These are phyloP conservation scores for Carassius gibelio DNA, from an alignment of 2,113 vertebrate genomes.

Conservation along the genomic window DNA sequence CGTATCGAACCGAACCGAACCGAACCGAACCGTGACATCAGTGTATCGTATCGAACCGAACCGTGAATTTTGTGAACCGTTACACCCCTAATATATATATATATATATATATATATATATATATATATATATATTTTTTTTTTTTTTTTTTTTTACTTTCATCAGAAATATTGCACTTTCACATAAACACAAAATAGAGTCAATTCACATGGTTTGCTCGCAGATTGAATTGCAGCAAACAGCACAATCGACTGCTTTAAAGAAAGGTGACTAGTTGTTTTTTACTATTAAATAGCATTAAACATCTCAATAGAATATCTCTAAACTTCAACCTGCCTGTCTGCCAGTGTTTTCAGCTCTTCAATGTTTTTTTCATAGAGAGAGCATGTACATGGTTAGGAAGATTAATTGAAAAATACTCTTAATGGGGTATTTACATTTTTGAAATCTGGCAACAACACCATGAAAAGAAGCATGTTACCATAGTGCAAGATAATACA, in stretches of 20 bases:
- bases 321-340: background rate
- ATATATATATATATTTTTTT: background rate
- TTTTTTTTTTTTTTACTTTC: background rate
- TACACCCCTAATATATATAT: too few species aligned
- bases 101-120: background rate
- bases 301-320: background rate
- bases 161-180: background rate
- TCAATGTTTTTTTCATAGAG: background rate
- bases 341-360: background rate
- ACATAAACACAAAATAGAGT: background rate
- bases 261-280: background rate
- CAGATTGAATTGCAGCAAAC: background rate
- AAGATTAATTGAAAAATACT: background rate
- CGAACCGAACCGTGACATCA: too few species aligned
- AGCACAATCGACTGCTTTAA: background rate
- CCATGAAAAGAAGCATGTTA: background rate
- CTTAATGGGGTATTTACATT: background rate
- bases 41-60: too few species aligned
- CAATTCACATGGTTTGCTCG: background rate
- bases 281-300: background rate
- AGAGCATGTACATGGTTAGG: too few species aligned
- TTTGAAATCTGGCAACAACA: background rate
- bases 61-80: too few species aligned
- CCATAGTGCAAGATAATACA: background rate
- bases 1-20: too few species aligned